These are phyloP conservation scores for Sebastes trivittatus DNA, from an alignment of 2,797 vertebrate species.

Conservation along the genomic window DNA sequence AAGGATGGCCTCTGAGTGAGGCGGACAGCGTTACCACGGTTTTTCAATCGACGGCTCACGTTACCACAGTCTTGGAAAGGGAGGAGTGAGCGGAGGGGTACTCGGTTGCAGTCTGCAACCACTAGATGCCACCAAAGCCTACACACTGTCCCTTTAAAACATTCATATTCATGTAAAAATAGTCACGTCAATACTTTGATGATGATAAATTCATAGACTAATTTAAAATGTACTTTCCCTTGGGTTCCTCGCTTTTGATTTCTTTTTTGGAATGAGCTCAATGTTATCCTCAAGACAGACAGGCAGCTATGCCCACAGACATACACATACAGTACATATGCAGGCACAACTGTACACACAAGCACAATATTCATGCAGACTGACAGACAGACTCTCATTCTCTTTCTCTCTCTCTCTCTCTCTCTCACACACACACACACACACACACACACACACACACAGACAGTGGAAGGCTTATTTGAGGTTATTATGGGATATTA, in stretches of 20 bases:
- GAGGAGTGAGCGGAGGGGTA: no score
- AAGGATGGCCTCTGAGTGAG: no score
- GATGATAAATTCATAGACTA: neutral
- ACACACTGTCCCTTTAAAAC: neutral
- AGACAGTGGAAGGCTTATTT: conserved; percentile 73
- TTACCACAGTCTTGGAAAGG: no score
- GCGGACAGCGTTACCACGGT: no score
- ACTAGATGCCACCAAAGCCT: no score
- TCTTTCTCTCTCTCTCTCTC: neutral
- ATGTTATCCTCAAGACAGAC: neutral
- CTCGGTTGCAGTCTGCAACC: no score
- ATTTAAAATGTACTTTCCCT: neutral
- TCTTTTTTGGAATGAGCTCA: neutral
- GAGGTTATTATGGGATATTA: conserved; percentile 81
- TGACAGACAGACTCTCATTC: neutral
- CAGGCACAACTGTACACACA: neutral
- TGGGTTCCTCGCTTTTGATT: neutral
- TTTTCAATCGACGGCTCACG: no score
- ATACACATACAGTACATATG: neutral
- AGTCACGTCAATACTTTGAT: neutral
- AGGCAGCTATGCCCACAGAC: conserved; percentile 1
- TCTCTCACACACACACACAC: neutral
- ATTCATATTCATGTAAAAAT: neutral
- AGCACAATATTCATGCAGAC: conserved; percentile 22
- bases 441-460: conserved; percentile 24